These are phyloP conservation scores for Odontomachus brunneus DNA, from an alignment of 1,140 invertebrate genomes.

Conservation along the genomic window DNA sequence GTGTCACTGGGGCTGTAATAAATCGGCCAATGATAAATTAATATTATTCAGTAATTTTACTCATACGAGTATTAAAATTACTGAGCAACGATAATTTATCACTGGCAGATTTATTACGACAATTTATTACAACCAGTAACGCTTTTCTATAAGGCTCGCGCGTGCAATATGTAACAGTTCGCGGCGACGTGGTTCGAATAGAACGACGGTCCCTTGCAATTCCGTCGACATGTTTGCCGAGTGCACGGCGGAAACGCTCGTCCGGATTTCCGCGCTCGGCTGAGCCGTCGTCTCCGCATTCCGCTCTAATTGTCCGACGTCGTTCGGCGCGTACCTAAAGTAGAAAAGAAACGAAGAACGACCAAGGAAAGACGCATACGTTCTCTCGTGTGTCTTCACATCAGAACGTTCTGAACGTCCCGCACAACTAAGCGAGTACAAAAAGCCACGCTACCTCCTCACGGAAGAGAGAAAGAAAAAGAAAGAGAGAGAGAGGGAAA, in stretches of 20 bases:
- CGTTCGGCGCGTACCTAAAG: not conserved
- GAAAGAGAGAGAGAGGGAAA: not conserved
- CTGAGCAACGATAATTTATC: too few relatives aligned
- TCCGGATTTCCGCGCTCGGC: conserved; percentile 1
- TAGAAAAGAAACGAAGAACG: not conserved
- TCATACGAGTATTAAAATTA: too few relatives aligned
- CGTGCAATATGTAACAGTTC: conserved; percentile 23
- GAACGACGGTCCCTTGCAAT: conserved; percentile 24
- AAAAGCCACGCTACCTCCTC: conserved; percentile 1
- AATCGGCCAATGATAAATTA: too few relatives aligned
- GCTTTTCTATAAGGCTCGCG: too few relatives aligned
- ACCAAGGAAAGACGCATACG: not conserved
- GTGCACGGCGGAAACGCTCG: not conserved
- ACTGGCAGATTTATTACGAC: too few relatives aligned
- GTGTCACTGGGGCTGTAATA: too few relatives aligned
- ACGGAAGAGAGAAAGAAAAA: too few relatives aligned
- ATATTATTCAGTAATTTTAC: too few relatives aligned
- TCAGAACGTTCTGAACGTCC: not conserved
- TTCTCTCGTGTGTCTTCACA: not conserved
- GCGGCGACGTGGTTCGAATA: conserved; percentile 6
- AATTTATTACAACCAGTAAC: too few relatives aligned
- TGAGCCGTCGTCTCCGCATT: not conserved
- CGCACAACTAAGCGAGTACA: conserved; percentile 22
- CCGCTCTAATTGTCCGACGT: not conserved
- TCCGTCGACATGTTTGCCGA: conserved; percentile 30